Evolutionary conservation across 2,113 vertebrate species (phyloP).

Genomic region (Colistium nudipinnis): DNA sequence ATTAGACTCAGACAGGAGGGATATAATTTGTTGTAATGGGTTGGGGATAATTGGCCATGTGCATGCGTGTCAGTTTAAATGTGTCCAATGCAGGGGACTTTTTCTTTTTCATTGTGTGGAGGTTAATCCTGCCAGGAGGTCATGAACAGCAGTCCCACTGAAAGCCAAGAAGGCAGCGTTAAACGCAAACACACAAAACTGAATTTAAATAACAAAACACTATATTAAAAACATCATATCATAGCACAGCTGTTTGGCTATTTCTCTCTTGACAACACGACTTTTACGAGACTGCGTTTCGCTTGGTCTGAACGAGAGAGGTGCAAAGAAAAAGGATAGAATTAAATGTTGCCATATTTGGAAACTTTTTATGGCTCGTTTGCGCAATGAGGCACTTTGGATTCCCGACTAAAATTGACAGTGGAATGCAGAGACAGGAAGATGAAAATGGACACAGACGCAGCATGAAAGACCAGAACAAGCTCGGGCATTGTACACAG

Average conservation of each 20-base stretch:
- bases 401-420: constrained; percentile 31
- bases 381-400: constrained; percentile 27
- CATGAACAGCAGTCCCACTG: constrained; percentile 26
- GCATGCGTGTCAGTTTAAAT: constrained; percentile 14
- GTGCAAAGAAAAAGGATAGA: neutral
- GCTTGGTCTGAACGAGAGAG: too few relatives aligned
- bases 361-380: constrained; percentile 18
- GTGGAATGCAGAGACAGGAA: constrained; percentile 10
- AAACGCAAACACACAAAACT: neutral
- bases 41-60: constrained; percentile 49
- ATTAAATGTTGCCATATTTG: constrained; percentile 20
- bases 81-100: constrained; percentile 14
- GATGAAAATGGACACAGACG: constrained; percentile 35
- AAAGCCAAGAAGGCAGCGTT: constrained; percentile 6
- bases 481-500: constrained; percentile 23
- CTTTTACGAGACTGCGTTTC: too few relatives aligned
- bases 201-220: too few relatives aligned
- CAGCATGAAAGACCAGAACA: constrained; percentile 22
- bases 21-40: constrained; percentile 39
- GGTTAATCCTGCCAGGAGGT: constrained; percentile 37
- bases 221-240: too few relatives aligned
- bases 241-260: neutral
- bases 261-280: constrained; percentile 1
- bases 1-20: constrained; percentile 26
- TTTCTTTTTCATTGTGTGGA: constrained; percentile 25